Evolutionary conservation across 2,113 vertebrate species (phyloP).

Genomic region (Erinaceus europaeus): DNA sequence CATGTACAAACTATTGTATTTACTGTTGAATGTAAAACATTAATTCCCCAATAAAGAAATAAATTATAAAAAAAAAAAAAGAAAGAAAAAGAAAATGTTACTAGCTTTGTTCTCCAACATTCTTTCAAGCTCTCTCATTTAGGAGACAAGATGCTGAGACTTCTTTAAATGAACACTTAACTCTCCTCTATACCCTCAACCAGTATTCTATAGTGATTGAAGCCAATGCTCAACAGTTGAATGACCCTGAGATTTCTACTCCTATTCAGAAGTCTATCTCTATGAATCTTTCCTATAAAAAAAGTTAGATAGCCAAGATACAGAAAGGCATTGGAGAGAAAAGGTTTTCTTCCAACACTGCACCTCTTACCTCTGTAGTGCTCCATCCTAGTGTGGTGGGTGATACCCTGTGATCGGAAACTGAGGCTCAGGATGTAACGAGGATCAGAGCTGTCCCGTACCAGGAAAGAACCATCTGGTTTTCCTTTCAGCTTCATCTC

Average conservation of each 20-base stretch:
- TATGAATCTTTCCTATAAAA: neutral
- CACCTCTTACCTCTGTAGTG: slow-evolving; percentile 89
- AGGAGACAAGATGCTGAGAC: neutral
- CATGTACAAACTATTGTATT: too few relatives aligned
- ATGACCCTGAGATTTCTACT: neutral
- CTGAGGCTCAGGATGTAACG: slow-evolving; percentile 98
- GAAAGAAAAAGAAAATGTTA: neutral
- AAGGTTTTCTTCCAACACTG: neutral
- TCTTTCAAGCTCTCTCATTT: neutral
- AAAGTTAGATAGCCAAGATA: neutral
- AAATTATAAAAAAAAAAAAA: too few relatives aligned
- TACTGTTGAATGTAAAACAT: too few relatives aligned
- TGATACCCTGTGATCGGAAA: slow-evolving; percentile 96
- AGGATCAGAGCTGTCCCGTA: slow-evolving; percentile 96
- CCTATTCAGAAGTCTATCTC: neutral
- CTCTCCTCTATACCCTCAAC: neutral
- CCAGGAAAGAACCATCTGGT: slow-evolving; percentile 95
- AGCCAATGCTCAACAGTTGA: slow-evolving; percentile 4
- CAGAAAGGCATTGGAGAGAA: neutral
- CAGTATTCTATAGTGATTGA: neutral
- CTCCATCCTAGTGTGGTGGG: slow-evolving; percentile 96
- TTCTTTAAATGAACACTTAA: neutral
- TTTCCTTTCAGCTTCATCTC: slow-evolving; percentile 98
- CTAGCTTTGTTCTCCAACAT: neutral
- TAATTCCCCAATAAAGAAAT: too few relatives aligned